Evolutionary conservation across 2,113 vertebrate genomes (phyloP).

Genomic region (Cheirogaleus medius): DNA sequence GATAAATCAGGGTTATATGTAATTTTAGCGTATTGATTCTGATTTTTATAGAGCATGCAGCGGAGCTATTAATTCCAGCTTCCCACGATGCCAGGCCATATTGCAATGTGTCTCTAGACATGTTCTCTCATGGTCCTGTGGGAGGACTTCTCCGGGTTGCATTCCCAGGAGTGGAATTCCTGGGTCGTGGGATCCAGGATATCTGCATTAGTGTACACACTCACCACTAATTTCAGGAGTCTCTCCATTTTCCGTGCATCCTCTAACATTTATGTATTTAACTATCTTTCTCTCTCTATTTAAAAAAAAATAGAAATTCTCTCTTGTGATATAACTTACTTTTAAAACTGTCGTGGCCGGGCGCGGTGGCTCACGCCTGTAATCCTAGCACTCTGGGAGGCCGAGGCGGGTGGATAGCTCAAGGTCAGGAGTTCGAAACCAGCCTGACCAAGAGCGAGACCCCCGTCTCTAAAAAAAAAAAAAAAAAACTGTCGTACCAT

Average conservation of each 20-base stretch:
- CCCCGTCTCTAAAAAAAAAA: too few species aligned
- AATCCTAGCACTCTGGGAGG: too few species aligned
- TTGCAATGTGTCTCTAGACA: neutral
- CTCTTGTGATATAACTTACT: neutral
- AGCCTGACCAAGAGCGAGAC: too few species aligned
- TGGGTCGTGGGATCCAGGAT: neutral
- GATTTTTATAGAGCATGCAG: neutral
- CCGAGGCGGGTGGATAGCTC: too few species aligned
- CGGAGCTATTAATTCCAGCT: neutral
- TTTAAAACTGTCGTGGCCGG: neutral
- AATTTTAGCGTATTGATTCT: neutral
- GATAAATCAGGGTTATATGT: neutral
- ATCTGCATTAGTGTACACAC: accelerated
- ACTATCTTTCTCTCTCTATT: neutral
- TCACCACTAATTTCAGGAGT: neutral
- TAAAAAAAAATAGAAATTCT: neutral
- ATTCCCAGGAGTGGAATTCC: neutral
- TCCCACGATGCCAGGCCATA: neutral
- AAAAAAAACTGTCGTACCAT: too few species aligned
- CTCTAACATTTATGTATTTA: neutral
- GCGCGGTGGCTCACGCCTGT: too few species aligned
- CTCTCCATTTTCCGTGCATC: neutral
- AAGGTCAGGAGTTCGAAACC: too few species aligned
- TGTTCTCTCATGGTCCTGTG: too few species aligned
- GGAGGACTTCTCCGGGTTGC: neutral